Evolutionary conservation across 1,140 invertebrate species (phyloP).

Genomic region (Ridgeia piscesae): DNA sequence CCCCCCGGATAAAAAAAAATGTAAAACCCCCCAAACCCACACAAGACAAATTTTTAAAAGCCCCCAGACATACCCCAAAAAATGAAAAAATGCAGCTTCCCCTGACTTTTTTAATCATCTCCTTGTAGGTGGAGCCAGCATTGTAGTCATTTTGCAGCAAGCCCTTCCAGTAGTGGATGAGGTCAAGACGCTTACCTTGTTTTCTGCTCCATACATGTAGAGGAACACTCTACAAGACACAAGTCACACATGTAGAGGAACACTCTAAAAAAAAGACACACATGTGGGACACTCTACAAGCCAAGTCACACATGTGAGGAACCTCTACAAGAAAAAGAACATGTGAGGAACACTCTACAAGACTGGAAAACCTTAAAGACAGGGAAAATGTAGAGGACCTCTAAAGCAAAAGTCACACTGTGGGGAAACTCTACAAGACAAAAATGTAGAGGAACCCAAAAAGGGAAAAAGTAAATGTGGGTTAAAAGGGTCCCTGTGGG

Average conservation of each 20-base stretch:
- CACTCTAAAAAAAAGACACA: neutral
- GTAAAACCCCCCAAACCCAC: too few relatives aligned
- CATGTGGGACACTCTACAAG: neutral
- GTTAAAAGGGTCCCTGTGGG: too few relatives aligned
- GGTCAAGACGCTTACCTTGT: slow-evolving; percentile 34
- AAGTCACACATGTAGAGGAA: slow-evolving; percentile 2
- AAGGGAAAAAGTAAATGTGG: too few relatives aligned
- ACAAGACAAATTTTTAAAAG: neutral
- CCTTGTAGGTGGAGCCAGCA: slow-evolving; percentile 31
- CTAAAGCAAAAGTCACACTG: neutral
- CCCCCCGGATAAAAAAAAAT: too few relatives aligned
- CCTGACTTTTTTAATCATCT: slow-evolving; percentile 11
- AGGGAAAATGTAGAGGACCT: neutral
- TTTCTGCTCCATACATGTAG: neutral
- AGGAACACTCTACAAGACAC: slow-evolving; percentile 13
- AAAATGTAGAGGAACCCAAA: neutral
- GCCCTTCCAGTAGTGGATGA: slow-evolving; percentile 44
- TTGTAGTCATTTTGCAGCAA: slow-evolving; percentile 35
- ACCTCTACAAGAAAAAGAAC: neutral
- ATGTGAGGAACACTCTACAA: neutral
- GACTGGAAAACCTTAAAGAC: too few relatives aligned
- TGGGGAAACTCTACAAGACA: neutral
- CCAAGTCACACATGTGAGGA: neutral
- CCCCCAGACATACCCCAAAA: neutral
- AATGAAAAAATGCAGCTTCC: too few relatives aligned